These are phyloP conservation scores for Orussus abietinus DNA, from an alignment of 1,140 invertebrate species.

Conservation along the genomic window DNA sequence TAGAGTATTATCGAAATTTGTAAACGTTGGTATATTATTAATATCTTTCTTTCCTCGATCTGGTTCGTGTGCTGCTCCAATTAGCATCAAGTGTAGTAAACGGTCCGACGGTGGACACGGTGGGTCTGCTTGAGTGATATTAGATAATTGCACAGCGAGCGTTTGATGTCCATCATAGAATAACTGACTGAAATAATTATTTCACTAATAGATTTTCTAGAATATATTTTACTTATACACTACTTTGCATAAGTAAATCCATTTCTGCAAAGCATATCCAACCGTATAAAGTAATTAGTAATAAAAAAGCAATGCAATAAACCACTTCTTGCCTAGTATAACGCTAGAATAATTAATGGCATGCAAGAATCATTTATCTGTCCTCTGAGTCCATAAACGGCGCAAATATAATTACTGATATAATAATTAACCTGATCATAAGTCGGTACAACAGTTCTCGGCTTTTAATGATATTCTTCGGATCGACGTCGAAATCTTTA, in stretches of 20 bases:
- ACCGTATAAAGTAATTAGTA: too few relatives aligned
- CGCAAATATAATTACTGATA: constrained; percentile 1
- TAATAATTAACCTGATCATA: constrained; percentile 73
- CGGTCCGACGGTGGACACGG: constrained; percentile 93
- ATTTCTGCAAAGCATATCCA: too few relatives aligned
- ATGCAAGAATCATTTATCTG: too few relatives aligned
- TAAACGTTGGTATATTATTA: constrained; percentile 59
- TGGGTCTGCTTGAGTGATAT: constrained; percentile 80
- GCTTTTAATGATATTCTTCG: constrained; percentile 74
- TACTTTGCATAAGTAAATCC: too few relatives aligned
- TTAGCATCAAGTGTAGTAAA: constrained; percentile 77
- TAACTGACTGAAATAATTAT: constrained; percentile 68
- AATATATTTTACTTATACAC: too few relatives aligned
- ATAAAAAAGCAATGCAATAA: too few relatives aligned
- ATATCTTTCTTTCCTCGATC: constrained; percentile 55
- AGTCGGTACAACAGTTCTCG: constrained; percentile 79
- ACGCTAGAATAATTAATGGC: too few relatives aligned
- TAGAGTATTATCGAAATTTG: constrained; percentile 65
- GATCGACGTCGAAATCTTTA: constrained; percentile 64
- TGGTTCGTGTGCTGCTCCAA: constrained; percentile 85
- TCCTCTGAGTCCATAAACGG: too few relatives aligned
- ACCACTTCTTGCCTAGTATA: too few relatives aligned
- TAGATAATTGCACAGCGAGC: constrained; percentile 78
- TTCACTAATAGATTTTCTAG: too few relatives aligned
- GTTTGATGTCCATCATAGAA: constrained; percentile 92